phyloP scores from a whole-genome alignment of 2,797 vertebrate species.

The Coregonus suidteri region DNA sequence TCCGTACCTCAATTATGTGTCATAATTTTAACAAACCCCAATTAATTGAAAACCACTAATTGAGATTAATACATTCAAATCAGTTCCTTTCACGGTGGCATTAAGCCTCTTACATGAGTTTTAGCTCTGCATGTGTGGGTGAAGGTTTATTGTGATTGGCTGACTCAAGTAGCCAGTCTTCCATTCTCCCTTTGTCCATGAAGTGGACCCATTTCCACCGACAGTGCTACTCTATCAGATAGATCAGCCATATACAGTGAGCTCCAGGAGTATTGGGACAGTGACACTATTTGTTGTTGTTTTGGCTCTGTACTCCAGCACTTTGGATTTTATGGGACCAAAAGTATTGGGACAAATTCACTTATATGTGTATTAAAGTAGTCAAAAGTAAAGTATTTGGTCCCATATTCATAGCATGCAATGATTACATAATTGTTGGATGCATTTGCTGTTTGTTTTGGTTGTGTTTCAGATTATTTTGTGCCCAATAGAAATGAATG shows the following conservation, averaged over 20 bases:
- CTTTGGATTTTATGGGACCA: too few relatives aligned
- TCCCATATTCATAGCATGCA: too few relatives aligned
- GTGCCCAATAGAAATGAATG: too few relatives aligned
- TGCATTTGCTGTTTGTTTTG: too few relatives aligned
- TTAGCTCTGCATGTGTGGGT: not conserved
- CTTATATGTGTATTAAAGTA: too few relatives aligned
- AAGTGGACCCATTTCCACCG: not conserved
- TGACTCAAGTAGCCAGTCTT: conserved; percentile 5
- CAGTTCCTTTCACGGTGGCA: not conserved
- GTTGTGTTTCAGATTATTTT: too few relatives aligned
- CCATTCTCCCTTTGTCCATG: conserved; percentile 2
- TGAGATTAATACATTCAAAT: conserved; percentile 3
- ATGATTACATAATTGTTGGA: too few relatives aligned
- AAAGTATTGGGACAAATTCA: too few relatives aligned
- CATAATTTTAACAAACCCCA: conserved; percentile 4
- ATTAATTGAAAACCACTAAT: not conserved
- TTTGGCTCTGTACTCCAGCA: too few relatives aligned
- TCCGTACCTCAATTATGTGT: not conserved
- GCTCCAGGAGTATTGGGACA: too few relatives aligned
- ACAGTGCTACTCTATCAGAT: not conserved
- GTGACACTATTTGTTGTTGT: too few relatives aligned
- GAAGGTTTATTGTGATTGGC: not conserved
- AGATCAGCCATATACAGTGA: not conserved
- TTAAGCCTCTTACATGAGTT: conserved; percentile 5
- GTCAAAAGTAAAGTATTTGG: too few relatives aligned